Conservation (phyloP, 92 coral and sea anemone genomes). For the Siderastrea radians region DNA sequence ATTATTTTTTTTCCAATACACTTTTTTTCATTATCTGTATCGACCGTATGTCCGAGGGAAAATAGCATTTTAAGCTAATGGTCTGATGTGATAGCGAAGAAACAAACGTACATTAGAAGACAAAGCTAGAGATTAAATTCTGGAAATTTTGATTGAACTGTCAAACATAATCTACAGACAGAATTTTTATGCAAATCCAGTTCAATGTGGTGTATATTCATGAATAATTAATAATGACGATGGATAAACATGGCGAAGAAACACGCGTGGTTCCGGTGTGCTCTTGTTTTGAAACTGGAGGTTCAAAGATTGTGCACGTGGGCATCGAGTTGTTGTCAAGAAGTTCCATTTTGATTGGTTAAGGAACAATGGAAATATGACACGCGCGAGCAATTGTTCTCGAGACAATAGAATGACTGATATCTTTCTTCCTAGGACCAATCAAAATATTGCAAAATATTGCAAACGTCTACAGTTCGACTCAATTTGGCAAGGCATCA, state of each 20-base stretch:
- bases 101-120: background rate
- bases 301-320: slow-evolving; percentile 76
- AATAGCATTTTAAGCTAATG: background rate
- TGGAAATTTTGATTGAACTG: slow-evolving; percentile 1
- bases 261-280: slow-evolving; percentile 87
- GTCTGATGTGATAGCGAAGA: background rate
- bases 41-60: too few relatives aligned
- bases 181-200: slow-evolving; percentile 25
- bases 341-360: slow-evolving; percentile 73
- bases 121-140: background rate
- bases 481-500: slow-evolving; percentile 79
- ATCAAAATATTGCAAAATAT: slow-evolving; percentile 62
- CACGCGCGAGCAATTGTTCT: slow-evolving; percentile 66
- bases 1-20: background rate
- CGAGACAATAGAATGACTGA: slow-evolving; percentile 59
- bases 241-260: slow-evolving; percentile 3
- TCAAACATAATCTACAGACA: slow-evolving; percentile 1
- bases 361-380: slow-evolving; percentile 39
- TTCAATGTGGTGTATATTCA: background rate
- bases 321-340: slow-evolving; percentile 42
- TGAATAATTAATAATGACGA: slow-evolving; percentile 51
- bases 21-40: background rate
- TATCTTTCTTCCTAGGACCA: slow-evolving; percentile 46
- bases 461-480: slow-evolving; percentile 26
- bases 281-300: slow-evolving; percentile 71